Base-by-base conservation (phyloP, 1,140 invertebrate species). In the Ceratitis capitata region DNA sequence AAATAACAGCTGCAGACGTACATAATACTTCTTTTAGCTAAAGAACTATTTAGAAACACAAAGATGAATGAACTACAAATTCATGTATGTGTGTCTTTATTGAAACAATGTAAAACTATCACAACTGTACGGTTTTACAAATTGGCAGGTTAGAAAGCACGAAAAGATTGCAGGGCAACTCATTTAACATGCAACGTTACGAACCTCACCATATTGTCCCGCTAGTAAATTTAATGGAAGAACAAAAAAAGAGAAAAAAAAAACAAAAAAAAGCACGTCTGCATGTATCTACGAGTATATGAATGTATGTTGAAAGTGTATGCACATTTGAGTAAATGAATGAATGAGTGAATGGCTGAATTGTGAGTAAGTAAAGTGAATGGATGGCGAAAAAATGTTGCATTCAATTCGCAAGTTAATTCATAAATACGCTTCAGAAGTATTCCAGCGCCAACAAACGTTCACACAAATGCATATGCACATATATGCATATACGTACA, bases 341-440 rank as follows among this genome's bases (percentile, higher is more conserved):
- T 78, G 39, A 39, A 69, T 69, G 32, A 69, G 16, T 74, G 64
- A 78, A 45, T 23, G 23, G 39, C 32, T 78, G 39, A 78, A 78
- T 78, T 45, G 39, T 78, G 32, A 69, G 61, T 69, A 29, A 69
- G 61, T 69, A 69, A 29, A 19, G 61, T 35, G 61, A 69, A 69
- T 69, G 61, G 61, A 39, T 39, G 32, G 61, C 69, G 39, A 78
- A 78, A 78, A 78, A 78, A 78, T 69, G 69, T 39, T 39, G 69
- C 69, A 78, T 78, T 78, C 39, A 78, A 45, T 78, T 45, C 69
- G 69, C 42, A 78, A 47, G 69, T 78, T 78, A 78, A 78, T 78
- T 78, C 69, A 78, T 78, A 78, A 78, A 78, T 78, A 78, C 39
- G 69, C 69, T 78, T 78, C n/a, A 78, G 45, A 78, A 78, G 69